phyloP scores from a whole-genome alignment of 2,113 vertebrate species.

The Halichoerus grypus region DNA sequence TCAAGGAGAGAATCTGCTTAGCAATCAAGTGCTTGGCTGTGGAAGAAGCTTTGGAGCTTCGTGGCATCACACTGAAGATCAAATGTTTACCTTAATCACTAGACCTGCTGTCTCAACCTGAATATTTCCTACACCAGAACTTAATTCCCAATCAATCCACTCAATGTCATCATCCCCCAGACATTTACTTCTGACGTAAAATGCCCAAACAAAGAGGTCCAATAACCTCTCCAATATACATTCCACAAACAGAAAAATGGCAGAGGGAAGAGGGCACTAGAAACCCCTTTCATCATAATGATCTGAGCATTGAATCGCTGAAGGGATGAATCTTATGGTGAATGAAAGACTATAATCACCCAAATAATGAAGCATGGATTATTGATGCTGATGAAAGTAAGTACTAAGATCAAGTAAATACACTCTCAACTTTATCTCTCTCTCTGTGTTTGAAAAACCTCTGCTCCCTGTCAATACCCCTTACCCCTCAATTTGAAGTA shows the following conservation, averaged over 20 bases:
- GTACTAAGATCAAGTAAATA: not conserved
- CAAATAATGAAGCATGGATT: not conserved
- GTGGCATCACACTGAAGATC: not conserved
- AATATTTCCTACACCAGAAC: not conserved
- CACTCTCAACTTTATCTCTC: not conserved
- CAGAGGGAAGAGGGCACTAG: not conserved
- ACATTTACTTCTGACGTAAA: constrained; percentile 26
- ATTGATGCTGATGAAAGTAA: not conserved
- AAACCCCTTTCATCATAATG: not conserved
- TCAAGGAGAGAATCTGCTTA: not conserved
- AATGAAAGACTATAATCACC: not conserved
- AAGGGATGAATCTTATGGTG: not conserved
- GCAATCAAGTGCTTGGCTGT: not conserved
- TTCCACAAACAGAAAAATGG: not conserved
- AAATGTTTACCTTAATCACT: constrained; percentile 44
- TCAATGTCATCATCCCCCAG: not conserved
- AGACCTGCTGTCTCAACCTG: not conserved
- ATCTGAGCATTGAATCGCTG: not conserved
- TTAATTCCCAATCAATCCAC: not conserved
- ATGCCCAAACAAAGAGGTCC: not conserved
- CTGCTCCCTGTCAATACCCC: not conserved
- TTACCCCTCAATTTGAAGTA: not conserved
- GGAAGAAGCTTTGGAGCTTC: not conserved
- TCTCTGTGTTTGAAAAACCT: not conserved
- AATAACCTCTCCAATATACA: not conserved